These are phyloP conservation scores for Stenotaenia linearis DNA, from an alignment of 2,888 invertebrate species.

Conservation along the genomic window DNA sequence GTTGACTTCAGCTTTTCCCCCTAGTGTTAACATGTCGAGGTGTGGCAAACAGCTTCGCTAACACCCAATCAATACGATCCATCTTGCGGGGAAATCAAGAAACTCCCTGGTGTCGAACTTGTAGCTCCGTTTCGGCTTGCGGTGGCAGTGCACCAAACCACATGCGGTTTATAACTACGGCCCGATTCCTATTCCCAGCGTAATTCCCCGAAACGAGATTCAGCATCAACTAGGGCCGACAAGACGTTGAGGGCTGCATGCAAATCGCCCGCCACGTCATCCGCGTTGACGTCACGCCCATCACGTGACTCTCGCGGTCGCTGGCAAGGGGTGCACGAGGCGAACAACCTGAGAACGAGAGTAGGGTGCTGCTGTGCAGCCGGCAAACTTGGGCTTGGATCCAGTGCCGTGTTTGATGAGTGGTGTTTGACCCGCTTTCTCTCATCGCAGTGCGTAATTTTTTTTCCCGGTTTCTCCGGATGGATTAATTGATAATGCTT, in stretches of 20 bases:
- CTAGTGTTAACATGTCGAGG: background rate
- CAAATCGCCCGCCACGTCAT: background rate
- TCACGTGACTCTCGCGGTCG: background rate
- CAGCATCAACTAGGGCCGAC: background rate
- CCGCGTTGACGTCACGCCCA: background rate
- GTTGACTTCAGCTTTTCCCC: background rate
- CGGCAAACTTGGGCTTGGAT: background rate
- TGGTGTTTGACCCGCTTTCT: background rate
- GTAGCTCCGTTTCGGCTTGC: background rate
- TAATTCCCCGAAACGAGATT: background rate
- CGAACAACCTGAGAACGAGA: background rate
- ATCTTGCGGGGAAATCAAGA: background rate
- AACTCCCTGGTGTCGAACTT: background rate
- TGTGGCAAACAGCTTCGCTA: background rate
- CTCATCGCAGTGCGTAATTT: background rate
- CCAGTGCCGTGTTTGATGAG: background rate
- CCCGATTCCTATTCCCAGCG: background rate
- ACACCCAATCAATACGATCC: background rate
- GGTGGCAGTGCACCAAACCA: background rate
- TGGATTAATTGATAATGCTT: background rate
- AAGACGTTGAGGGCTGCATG: background rate
- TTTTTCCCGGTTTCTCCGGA: background rate
- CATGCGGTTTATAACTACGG: background rate
- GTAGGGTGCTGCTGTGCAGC: background rate
- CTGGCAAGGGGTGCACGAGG: background rate